Evolutionary conservation across 2,888 invertebrate genomes (phyloP).

Genomic region (Eupsilia transversa): DNA sequence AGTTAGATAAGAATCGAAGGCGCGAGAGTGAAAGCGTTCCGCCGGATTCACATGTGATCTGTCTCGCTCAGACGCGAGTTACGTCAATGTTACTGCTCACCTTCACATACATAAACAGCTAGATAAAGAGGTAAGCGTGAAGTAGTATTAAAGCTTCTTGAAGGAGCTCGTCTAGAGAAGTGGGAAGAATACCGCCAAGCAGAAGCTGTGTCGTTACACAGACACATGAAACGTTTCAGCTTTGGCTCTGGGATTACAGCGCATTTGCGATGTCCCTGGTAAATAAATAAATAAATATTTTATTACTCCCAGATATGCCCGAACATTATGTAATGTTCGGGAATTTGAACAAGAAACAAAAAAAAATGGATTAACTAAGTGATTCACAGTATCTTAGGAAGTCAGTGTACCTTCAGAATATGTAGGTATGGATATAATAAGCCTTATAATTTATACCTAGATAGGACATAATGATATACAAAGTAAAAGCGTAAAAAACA

Average conservation of each 20-base stretch:
- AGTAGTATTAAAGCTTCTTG: background rate
- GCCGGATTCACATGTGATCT: slow-evolving; percentile 84
- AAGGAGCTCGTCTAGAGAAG: background rate
- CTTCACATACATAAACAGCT: slow-evolving; percentile 44
- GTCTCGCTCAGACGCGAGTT: slow-evolving; percentile 69
- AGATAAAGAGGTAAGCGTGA: slow-evolving; percentile 35
- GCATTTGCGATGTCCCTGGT: background rate
- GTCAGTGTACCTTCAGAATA: too few species aligned
- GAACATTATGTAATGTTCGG: too few species aligned
- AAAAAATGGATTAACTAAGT: too few species aligned
- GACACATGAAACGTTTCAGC: background rate
- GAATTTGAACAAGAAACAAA: too few species aligned
- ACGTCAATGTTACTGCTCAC: slow-evolving; percentile 73
- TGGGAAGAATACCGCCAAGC: background rate
- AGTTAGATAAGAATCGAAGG: slow-evolving; percentile 84
- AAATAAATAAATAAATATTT: too few species aligned
- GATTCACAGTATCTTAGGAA: too few species aligned
- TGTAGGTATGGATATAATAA: too few species aligned
- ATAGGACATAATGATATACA: too few species aligned
- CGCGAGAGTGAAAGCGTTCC: slow-evolving; percentile 88
- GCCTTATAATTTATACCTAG: too few species aligned
- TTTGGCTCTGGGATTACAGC: background rate
- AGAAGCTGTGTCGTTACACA: background rate
- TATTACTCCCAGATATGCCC: too few species aligned
- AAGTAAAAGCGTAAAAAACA: too few species aligned